Evolutionary conservation across 2,888 invertebrate species (phyloP).

Genomic region (Epirrhoe alternata): DNA sequence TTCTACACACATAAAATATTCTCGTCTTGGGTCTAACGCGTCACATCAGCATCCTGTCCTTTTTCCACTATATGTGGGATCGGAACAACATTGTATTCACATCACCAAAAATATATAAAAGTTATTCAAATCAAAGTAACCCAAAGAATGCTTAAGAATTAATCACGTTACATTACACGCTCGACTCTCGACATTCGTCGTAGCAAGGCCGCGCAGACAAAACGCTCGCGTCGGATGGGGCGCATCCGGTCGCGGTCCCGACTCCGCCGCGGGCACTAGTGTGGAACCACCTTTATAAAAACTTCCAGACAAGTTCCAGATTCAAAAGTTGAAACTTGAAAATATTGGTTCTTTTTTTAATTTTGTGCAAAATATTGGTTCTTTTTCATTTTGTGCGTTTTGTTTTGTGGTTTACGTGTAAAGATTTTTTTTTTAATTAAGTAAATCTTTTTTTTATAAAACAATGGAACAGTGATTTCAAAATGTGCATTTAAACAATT

Average conservation of each 20-base stretch:
- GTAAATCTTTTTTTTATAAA: background rate
- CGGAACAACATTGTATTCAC: too few relatives aligned
- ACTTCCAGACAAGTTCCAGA: constrained; percentile 17
- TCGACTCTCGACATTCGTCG: constrained; percentile 47
- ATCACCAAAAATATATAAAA: too few relatives aligned
- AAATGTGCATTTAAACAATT: constrained; percentile 8
- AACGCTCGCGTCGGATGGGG: constrained; percentile 41
- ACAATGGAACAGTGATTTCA: background rate
- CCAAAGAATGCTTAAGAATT: too few relatives aligned
- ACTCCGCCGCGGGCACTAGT: constrained; percentile 45
- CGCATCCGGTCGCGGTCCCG: constrained; percentile 45
- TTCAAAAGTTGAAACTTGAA: background rate
- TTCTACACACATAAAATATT: too few relatives aligned
- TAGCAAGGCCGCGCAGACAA: constrained; percentile 49
- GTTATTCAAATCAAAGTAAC: background rate
- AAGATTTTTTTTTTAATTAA: background rate
- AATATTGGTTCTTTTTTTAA: background rate
- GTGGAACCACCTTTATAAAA: constrained; percentile 34
- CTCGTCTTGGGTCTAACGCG: too few relatives aligned
- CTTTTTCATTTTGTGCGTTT: too few relatives aligned
- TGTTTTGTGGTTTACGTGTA: too few relatives aligned
- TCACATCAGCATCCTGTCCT: too few relatives aligned
- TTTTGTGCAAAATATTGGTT: background rate
- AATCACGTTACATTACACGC: constrained; percentile 20
- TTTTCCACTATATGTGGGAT: too few relatives aligned